A percentile compares a stretch with the other conserved stretches of the same genome.
Conservation (phyloP, 2,113 vertebrate genomes). For the Ageneiosus marmoratus region DNA sequence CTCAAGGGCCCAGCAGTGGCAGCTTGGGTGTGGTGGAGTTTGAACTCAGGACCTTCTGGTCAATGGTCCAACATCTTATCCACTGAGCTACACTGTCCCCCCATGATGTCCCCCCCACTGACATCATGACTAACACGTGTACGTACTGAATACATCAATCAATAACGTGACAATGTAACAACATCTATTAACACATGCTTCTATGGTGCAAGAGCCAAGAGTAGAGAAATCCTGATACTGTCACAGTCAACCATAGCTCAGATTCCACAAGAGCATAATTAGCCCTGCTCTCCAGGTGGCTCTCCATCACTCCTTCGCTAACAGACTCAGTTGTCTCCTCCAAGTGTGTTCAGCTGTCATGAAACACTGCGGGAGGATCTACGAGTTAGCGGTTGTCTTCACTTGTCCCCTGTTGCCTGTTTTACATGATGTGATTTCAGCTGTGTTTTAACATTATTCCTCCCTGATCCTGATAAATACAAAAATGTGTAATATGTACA, state of each 20-base stretch:
- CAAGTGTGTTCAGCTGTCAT: constrained; percentile 18
- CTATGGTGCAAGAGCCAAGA: background rate
- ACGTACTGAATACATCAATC: background rate
- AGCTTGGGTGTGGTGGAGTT: too few species aligned
- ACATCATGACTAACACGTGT: too few species aligned
- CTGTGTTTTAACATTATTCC: background rate
- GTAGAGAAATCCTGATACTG: background rate
- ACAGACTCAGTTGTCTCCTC: background rate
- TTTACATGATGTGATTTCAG: background rate
- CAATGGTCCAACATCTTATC: too few species aligned
- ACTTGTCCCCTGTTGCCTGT: background rate
- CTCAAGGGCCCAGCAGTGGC: too few species aligned
- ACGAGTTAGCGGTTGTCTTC: background rate
- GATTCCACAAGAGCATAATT: constrained; percentile 13
- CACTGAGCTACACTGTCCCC: too few species aligned
- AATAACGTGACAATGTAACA: background rate
- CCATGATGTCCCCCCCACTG: too few species aligned
- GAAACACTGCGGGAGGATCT: background rate
- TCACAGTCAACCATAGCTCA: background rate
- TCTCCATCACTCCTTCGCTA: background rate
- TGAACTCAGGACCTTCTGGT: too few species aligned
- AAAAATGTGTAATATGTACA: background rate
- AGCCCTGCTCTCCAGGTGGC: constrained; percentile 2
- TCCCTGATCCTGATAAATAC: background rate
- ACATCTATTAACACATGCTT: background rate